phyloP scores from a whole-genome alignment of 2,113 vertebrate genomes.

The Suncus etruscus region DNA sequence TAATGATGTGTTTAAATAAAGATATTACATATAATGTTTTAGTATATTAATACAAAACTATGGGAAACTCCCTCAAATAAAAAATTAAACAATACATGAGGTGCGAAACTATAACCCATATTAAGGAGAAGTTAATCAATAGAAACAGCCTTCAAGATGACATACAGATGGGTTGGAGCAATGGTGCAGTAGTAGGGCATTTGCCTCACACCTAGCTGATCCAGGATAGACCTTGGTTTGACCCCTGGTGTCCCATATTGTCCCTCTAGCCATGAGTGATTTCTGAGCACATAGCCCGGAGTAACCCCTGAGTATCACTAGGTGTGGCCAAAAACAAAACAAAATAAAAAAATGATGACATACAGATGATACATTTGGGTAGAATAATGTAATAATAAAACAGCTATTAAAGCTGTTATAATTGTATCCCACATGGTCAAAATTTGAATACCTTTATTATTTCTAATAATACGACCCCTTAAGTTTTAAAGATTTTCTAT shows the following conservation, averaged over 20 bases:
- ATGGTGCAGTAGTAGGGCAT: no score
- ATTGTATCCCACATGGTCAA: constrained; percentile 62
- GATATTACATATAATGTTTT: no score
- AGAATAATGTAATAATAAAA: constrained; percentile 54
- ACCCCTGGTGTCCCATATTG: no score
- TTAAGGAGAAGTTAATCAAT: constrained; percentile 33
- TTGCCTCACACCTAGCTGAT: no score
- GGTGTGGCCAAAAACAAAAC: no score
- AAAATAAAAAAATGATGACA: no score
- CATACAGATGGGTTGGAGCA: neutral
- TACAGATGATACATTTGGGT: constrained; percentile 43
- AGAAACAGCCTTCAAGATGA: constrained; percentile 46
- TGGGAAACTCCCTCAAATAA: constrained; percentile 34
- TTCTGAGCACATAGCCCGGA: no score
- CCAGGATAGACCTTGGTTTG: no score
- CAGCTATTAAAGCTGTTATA: neutral
- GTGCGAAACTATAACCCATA: neutral
- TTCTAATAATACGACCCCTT: constrained; percentile 23
- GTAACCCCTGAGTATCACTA: no score
- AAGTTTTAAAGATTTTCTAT: constrained; percentile 9
- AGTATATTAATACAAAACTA: neutral
- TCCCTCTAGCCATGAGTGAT: no score
- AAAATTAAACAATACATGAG: constrained; percentile 3
- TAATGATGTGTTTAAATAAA: no score
- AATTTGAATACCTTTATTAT: constrained; percentile 64